Conservation (phyloP, 2,797 vertebrate genomes). For the Pangasius mekongensis region DNA sequence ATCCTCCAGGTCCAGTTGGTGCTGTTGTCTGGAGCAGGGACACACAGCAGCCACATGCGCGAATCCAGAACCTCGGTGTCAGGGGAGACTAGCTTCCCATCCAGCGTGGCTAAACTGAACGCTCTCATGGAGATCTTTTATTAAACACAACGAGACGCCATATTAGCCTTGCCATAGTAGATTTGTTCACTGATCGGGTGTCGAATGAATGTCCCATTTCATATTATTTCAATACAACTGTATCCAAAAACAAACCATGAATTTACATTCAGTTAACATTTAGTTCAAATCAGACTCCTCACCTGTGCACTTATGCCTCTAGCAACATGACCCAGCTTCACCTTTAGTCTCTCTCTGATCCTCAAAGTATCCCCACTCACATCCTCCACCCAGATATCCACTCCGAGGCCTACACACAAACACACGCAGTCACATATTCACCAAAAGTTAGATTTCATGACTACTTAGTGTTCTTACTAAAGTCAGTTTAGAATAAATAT, state of each 20-base stretch:
- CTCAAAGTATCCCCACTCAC: constrained; percentile 86
- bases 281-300: constrained; percentile 43
- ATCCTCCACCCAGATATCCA: constrained; percentile 91
- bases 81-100: constrained; percentile 81
- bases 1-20: constrained; percentile 88
- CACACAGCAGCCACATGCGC: constrained; percentile 85
- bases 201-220: neutral
- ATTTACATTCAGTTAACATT: neutral
- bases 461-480: neutral
- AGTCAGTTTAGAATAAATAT: neutral
- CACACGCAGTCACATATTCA: neutral
- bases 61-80: constrained; percentile 85
- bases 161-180: neutral
- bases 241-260: neutral
- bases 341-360: constrained; percentile 87
- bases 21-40: constrained; percentile 84
- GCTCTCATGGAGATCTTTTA: constrained; percentile 79
- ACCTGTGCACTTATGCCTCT: constrained; percentile 94
- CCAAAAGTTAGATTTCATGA: neutral
- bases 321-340: constrained; percentile 91
- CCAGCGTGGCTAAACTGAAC: constrained; percentile 90
- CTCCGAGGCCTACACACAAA: constrained; percentile 72
- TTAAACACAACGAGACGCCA: constrained; percentile 8
- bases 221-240: neutral
- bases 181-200: neutral